Percentiles rank a stretch among this genome's conserved stretches.
Conservation (phyloP, 2,797 vertebrate species). For the Chelidonichthys spinosus region DNA sequence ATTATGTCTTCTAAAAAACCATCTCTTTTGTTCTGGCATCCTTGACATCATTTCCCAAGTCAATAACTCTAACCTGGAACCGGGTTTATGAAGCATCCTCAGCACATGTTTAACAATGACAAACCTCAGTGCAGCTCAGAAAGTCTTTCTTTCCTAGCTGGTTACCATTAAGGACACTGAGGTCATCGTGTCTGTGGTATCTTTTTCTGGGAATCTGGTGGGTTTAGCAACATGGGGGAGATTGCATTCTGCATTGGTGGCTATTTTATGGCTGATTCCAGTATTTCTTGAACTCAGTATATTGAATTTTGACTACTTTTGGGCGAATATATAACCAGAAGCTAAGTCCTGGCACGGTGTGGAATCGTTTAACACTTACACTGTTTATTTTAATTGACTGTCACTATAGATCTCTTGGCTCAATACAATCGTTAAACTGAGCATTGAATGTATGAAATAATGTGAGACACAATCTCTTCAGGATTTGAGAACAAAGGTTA, state of each 20-base stretch:
- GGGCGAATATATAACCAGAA: no score
- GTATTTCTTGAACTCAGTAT: background rate
- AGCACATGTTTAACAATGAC: background rate
- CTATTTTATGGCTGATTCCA: slow-evolving; percentile 3
- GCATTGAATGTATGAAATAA: background rate
- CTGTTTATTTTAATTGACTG: no score
- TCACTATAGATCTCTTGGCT: background rate
- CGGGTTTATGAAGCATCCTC: slow-evolving; percentile 19
- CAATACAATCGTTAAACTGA: background rate
- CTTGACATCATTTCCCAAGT: slow-evolving; percentile 14
- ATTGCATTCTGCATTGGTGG: background rate
- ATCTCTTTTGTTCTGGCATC: background rate
- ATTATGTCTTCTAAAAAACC: background rate
- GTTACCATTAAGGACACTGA: background rate
- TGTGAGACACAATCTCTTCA: background rate
- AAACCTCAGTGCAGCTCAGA: background rate
- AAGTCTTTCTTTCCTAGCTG: background rate
- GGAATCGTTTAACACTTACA: no score
- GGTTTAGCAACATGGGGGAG: background rate
- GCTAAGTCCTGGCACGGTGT: no score
- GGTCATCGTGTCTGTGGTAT: background rate
- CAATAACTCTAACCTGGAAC: slow-evolving; percentile 6
- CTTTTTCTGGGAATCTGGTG: background rate
- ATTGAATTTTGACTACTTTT: background rate
- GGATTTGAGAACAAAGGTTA: background rate